Conservation (phyloP, 2,888 invertebrate species). For the Micoletzkya japonica region DNA sequence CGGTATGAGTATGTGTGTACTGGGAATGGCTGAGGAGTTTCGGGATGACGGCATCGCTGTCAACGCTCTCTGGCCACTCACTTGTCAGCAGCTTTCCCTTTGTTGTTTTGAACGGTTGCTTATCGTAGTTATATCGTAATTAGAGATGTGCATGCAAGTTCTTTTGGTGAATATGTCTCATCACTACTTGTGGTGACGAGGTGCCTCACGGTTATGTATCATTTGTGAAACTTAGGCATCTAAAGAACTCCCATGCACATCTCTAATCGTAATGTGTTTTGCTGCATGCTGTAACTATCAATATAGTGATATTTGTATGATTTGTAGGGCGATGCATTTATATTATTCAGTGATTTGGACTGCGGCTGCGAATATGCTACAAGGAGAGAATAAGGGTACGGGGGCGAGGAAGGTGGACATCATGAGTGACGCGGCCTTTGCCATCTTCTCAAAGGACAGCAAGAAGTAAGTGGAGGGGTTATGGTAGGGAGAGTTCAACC, state of each 20-base stretch:
- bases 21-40: conserved; percentile 92
- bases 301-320: too few relatives aligned
- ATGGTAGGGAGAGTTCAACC: neutral
- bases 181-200: too few relatives aligned
- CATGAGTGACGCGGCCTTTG: conserved; percentile 79
- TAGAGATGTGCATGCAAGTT: too few relatives aligned
- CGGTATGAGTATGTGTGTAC: conserved; percentile 86
- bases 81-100: too few relatives aligned
- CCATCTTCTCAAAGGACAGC: conserved; percentile 79
- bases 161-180: too few relatives aligned
- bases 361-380: conserved; percentile 76
- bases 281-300: too few relatives aligned
- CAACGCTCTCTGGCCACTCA: conserved; percentile 91
- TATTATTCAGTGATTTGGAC: conserved; percentile 69
- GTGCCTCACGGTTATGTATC: too few relatives aligned
- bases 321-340: neutral
- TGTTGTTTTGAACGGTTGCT: too few relatives aligned
- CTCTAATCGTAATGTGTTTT: too few relatives aligned
- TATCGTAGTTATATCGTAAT: too few relatives aligned
- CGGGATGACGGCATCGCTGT: conserved; percentile 81
- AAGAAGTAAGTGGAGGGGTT: conserved; percentile 61
- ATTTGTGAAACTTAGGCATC: too few relatives aligned
- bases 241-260: too few relatives aligned
- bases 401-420: conserved; percentile 42
- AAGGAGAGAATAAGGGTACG: conserved; percentile 68